A percentile compares a stretch with the other conserved stretches of the same genome.
Evolutionary conservation across 37 sponge, comb jelly and placozoan genomes (phyloP).

Genomic region (Bolinopsis microptera): DNA sequence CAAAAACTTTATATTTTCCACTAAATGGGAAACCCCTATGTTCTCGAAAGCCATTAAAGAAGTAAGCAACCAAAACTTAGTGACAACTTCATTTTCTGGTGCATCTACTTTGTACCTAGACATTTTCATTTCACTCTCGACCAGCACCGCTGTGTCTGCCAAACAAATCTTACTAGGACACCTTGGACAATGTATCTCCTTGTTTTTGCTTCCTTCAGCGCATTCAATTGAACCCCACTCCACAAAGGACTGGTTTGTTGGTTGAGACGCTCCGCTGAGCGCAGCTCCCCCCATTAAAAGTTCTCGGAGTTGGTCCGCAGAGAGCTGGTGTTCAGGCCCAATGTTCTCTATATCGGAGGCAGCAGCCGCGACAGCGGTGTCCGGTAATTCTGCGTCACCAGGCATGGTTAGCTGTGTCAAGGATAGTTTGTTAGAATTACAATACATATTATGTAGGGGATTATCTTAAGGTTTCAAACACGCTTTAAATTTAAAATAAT

Average conservation of each 20-base stretch:
- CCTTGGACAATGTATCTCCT: conserved; percentile 39
- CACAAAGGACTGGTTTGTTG: neutral
- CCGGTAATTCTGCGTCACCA: too few species aligned
- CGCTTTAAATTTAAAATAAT: too few species aligned
- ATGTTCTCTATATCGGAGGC: neutral
- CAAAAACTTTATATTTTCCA: conserved; percentile 79
- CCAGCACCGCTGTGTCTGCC: conserved; percentile 12
- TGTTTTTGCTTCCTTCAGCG: neutral
- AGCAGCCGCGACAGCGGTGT: too few species aligned
- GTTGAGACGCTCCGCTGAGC: neutral
- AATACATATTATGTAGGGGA: too few species aligned
- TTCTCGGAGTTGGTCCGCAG: conserved; percentile 14
- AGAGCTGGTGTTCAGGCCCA: neutral
- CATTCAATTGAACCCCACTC: neutral
- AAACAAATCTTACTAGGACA: conserved; percentile 49
- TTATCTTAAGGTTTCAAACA: too few species aligned
- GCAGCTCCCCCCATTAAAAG: conserved; percentile 22
- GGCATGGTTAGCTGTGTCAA: too few species aligned
- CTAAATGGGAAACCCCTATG: conserved; percentile 87
- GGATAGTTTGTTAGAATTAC: too few species aligned
- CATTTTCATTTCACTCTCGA: conserved; percentile 29
- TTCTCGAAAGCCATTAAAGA: conserved; percentile 98
- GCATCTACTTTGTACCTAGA: conserved; percentile 61
- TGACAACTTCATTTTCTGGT: conserved; percentile 74
- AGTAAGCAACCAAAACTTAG: conserved; percentile 78